Conservation (phyloP, 2,797 vertebrate genomes). For the Lepilemur ruficaudatus region DNA sequence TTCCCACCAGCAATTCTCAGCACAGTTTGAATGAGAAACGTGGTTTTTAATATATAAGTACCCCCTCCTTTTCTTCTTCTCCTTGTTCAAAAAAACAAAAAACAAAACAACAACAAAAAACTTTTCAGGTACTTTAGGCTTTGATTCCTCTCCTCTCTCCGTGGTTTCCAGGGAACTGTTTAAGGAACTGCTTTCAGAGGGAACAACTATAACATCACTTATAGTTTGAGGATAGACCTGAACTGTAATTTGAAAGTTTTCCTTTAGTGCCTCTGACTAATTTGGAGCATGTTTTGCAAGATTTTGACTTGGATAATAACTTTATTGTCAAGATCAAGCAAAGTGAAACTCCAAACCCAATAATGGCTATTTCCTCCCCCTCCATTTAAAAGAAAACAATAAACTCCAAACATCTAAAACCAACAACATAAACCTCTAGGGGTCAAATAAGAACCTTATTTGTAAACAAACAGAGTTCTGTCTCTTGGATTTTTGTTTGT, state of each 20-base stretch:
- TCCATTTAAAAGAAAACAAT: conserved; percentile 43
- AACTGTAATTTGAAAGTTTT: conserved; percentile 44
- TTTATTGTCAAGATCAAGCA: neutral
- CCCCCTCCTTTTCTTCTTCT: no score
- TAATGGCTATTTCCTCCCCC: neutral
- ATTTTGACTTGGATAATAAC: conserved; percentile 33
- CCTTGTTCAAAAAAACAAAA: neutral
- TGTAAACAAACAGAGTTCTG: conserved; percentile 44
- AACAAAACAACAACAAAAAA: neutral
- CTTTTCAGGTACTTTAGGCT: conserved; percentile 23
- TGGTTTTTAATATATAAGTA: conserved; percentile 10
- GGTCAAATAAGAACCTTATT: neutral
- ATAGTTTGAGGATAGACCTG: neutral
- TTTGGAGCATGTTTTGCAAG: neutral
- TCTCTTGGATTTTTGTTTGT: conserved; percentile 10
- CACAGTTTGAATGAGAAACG: neutral
- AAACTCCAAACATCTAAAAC: neutral
- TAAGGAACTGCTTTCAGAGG: conserved; percentile 36
- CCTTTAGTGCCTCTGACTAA: neutral
- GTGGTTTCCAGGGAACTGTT: neutral
- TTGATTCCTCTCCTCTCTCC: neutral
- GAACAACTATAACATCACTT: neutral
- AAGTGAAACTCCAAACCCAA: conserved; percentile 47
- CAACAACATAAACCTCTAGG: neutral
- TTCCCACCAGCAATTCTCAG: conserved; percentile 52